phyloP scores from a whole-genome alignment of 1,140 invertebrate genomes.

The Cecropterus lyciades region DNA sequence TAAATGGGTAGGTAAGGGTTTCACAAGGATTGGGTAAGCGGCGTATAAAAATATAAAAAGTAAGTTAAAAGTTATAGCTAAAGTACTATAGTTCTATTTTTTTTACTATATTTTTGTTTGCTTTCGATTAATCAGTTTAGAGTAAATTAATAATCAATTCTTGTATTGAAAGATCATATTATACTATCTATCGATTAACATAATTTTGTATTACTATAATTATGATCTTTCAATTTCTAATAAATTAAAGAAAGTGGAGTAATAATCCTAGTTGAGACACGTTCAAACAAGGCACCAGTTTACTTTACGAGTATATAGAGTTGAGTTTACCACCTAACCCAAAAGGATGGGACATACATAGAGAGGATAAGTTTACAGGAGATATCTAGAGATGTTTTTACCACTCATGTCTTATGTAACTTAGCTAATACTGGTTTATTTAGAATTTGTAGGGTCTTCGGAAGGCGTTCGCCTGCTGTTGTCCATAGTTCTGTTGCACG shows the following conservation, averaged over 20 bases:
- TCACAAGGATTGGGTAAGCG: no score
- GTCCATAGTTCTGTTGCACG: slow-evolving; percentile 56
- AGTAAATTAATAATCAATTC: no score
- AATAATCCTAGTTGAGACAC: not conserved
- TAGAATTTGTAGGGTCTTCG: slow-evolving; percentile 73
- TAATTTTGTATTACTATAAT: not conserved
- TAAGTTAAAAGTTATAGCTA: no score
- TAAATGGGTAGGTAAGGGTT: not conserved
- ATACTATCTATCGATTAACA: no score
- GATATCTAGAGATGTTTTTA: slow-evolving; percentile 18
- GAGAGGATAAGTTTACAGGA: slow-evolving; percentile 8
- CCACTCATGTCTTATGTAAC: slow-evolving; percentile 30
- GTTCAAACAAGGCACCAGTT: slow-evolving; percentile 10
- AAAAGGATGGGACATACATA: slow-evolving; percentile 12
- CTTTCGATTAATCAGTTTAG: no score
- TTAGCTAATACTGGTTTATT: slow-evolving; percentile 45
- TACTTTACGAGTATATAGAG: slow-evolving; percentile 6
- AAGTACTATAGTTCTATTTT: no score
- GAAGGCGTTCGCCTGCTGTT: slow-evolving; percentile 62
- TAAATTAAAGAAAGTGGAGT: not conserved
- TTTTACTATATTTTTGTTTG: no score
- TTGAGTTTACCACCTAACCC: slow-evolving; percentile 23
- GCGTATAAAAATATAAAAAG: no score
- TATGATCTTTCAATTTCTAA: not conserved
- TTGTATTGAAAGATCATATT: no score